Conservation (phyloP, 2,797 vertebrate genomes). For the Gallinago stenura region DNA sequence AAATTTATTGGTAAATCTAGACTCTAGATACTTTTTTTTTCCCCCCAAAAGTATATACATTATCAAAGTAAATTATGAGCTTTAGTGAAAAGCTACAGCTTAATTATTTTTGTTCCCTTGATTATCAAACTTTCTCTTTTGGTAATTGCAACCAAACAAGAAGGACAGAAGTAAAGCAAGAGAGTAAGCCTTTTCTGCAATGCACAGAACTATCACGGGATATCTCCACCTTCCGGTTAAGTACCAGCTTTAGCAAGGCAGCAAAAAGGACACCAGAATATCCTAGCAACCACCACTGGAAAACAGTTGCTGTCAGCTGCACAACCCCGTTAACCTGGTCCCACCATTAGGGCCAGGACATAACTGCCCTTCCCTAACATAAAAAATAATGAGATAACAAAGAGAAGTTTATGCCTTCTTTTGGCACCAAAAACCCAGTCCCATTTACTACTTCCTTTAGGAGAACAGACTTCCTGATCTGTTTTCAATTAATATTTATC, state of each 20-base stretch:
- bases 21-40: background rate
- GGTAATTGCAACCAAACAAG: background rate
- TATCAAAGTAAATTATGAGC: background rate
- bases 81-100: background rate
- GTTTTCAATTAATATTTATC: background rate
- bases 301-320: background rate
- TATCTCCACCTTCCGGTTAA: background rate
- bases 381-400: background rate
- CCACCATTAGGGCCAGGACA: background rate
- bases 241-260: background rate
- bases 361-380: background rate
- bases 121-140: background rate
- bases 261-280: background rate
- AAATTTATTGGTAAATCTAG: constrained; percentile 62
- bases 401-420: background rate
- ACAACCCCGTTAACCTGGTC: background rate
- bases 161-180: background rate
- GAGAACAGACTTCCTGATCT: background rate
- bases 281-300: background rate
- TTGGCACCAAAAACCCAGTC: background rate
- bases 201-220: background rate
- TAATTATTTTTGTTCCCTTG: background rate
- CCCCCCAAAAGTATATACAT: background rate
- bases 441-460: background rate
- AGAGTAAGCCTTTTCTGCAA: background rate